These are phyloP conservation scores for Julus scandinavius DNA, from an alignment of 2,888 invertebrate genomes.

Conservation along the genomic window DNA sequence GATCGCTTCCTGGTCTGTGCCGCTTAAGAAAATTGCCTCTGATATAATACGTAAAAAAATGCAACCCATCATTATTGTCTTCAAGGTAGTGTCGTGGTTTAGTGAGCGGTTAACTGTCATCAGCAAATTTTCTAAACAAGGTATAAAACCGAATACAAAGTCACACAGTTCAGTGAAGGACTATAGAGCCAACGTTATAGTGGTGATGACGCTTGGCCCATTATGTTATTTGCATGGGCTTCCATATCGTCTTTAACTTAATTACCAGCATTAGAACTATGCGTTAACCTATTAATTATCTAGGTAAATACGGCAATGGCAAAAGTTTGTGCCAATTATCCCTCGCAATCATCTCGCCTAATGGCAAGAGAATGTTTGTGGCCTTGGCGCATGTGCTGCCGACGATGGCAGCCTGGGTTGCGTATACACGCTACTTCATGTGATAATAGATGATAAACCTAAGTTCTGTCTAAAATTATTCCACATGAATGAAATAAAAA, in stretches of 20 bases:
- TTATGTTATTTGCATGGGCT: conserved; percentile 3
- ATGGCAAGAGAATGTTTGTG: not conserved
- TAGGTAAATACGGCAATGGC: conserved; percentile 8
- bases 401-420: no score
- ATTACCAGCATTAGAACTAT: conserved; percentile 29
- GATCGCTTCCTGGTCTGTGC: no score
- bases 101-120: not conserved
- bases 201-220: not conserved
- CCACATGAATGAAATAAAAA: no score
- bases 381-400: conserved; percentile 1
- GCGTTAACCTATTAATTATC: conserved; percentile 38
- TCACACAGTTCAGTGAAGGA: not conserved
- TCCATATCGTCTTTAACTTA: conserved; percentile 32
- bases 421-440: no score
- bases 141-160: not conserved
- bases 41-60: no score
- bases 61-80: no score
- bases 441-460: not conserved
- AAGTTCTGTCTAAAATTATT: not conserved
- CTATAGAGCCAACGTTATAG: not conserved
- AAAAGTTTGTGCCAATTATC: conserved; percentile 23
- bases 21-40: no score
- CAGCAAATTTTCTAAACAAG: not conserved
- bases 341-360: not conserved
- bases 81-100: no score